phyloP scores from a whole-genome alignment of 1,140 invertebrate species.

The Brachionus rubens region DNA sequence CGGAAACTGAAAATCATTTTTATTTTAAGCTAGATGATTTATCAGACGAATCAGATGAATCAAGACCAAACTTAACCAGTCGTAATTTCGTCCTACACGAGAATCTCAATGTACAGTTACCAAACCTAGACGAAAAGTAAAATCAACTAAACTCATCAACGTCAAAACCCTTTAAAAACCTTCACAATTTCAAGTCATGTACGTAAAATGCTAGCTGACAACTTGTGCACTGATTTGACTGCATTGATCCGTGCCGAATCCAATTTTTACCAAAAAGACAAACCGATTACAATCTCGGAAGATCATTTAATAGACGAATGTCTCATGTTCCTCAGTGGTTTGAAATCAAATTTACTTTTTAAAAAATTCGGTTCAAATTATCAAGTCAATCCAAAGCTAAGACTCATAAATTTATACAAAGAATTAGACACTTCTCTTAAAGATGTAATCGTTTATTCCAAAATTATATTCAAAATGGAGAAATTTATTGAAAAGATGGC shows the following conservation, averaged over 20 bases:
- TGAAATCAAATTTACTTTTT: neutral
- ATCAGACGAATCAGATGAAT: neutral
- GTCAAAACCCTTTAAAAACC: no score
- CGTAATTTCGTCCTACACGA: neutral
- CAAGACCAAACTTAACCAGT: neutral
- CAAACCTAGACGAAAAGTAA: constrained; percentile 15
- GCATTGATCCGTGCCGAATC: neutral
- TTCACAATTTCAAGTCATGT: neutral
- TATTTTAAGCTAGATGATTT: neutral
- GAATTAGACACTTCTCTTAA: neutral
- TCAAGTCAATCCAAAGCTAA: neutral
- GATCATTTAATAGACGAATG: constrained; percentile 14
- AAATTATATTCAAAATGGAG: constrained; percentile 1
- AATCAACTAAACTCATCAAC: no score
- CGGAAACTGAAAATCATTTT: no score
- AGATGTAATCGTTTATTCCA: neutral
- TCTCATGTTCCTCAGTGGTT: neutral
- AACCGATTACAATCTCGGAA: constrained; percentile 1
- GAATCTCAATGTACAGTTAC: neutral
- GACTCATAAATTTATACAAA: constrained; percentile 28
- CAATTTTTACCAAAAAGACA: constrained; percentile 35
- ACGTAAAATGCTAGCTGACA: neutral
- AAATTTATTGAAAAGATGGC: neutral
- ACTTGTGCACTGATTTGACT: constrained; percentile 11
- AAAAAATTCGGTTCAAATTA: neutral